phyloP scores from a whole-genome alignment of 2,113 vertebrate species.

The Peromyscus californicus region DNA sequence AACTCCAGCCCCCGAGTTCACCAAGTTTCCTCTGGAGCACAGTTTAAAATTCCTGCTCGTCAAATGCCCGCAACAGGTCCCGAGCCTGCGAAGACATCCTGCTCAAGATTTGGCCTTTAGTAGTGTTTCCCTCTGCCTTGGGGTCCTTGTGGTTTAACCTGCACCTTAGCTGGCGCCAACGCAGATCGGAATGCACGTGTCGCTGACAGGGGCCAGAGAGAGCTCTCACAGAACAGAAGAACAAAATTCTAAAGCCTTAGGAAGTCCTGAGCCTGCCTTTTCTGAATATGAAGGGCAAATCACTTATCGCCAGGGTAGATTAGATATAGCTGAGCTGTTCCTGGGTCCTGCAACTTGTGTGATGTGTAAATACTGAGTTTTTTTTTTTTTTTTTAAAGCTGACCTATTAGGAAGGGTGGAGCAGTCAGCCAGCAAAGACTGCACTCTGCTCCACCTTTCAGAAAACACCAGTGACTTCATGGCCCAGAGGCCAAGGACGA shows the following conservation, averaged over 20 bases:
- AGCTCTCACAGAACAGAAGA: background rate
- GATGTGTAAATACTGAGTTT: conserved; percentile 56
- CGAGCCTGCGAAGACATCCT: background rate
- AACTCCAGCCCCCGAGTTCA: background rate
- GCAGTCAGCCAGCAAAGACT: background rate
- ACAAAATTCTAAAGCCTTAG: background rate
- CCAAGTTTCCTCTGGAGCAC: background rate
- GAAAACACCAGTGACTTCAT: conserved; percentile 11
- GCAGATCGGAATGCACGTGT: accelerated
- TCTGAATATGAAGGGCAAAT: conserved; percentile 70
- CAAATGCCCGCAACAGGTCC: background rate
- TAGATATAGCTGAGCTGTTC: conserved; percentile 47
- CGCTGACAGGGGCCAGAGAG: no score
- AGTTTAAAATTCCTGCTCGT: conserved; percentile 1
- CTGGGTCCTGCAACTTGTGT: background rate
- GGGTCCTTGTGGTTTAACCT: background rate
- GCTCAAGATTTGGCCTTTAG: background rate
- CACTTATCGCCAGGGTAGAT: conserved; percentile 62
- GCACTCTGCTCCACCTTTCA: conserved; percentile 4
- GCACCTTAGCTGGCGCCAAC: accelerated
- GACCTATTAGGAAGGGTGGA: background rate
- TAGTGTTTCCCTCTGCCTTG: background rate
- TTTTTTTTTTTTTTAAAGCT: background rate
- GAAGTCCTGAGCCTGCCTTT: conserved; percentile 36
- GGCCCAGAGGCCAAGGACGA: conserved; percentile 59